Base-by-base conservation (phyloP, 2,888 invertebrate genomes). In the Acanthococcus lagerstroemiae region DNA sequence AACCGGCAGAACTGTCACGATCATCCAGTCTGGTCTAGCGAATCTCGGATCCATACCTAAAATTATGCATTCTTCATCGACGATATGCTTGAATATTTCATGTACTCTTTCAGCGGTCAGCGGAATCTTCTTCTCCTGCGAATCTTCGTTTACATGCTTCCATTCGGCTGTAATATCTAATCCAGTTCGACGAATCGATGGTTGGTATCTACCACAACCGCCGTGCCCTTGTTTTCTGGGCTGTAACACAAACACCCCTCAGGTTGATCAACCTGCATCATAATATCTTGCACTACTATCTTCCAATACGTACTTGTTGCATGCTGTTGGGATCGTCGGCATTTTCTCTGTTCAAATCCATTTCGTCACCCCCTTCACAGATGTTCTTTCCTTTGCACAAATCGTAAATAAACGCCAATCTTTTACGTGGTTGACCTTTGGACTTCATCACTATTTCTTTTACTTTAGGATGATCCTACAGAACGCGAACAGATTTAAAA, bases 1-100 rank as follows among this genome's bases (percentile, higher is more conserved):
- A 0, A 99, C 99, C 0, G 99, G 99, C 68, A 99, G 77, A 12
- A 95, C 95, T 2, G 97, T 96, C 5, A 95, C 84, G 70, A 99
- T 88, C 97, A 99, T 97, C 97, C 99, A 99, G 80, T 99, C 99
- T 5, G 99, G 99, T 57, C 99, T 83, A 0, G 97, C 93, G 77
- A 87, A 94, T 76, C 93, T 93, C 0, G 96, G 95, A 77, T 99
- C 96, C 95, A 99, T 95, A 50, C 85, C 85, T 71, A 96, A 79
- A 71, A 95, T 89, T 69, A 89, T 86, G 70, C 95, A 94, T 76
- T 99, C 97, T 75, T 99, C 99, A 77, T 99, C 97, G 76, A 77
- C 74, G 25, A 73, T 74, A 60, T 73, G 74, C 66, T 73, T 73
- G 25, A 74, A 83, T 70, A 99, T 95, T 79, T 99, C 99, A 83